These are phyloP conservation scores for Tethya wilhelma DNA, from an alignment of 37 sponge, comb jelly and placozoan species.

Conservation along the genomic window DNA sequence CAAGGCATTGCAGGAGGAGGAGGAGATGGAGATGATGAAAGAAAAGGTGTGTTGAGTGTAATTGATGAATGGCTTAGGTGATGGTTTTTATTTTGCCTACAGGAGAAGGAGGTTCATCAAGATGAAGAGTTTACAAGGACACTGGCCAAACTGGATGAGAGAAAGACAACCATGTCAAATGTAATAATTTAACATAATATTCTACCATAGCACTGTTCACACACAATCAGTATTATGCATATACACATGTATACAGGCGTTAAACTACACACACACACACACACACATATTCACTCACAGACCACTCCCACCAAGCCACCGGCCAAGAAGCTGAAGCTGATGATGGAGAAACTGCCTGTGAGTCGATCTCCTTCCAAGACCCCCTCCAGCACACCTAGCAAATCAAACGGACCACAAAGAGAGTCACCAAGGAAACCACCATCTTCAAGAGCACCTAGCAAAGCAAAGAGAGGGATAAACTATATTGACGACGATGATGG, in stretches of 20 bases:
- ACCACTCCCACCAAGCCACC: constrained; percentile 2
- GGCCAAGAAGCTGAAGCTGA: constrained; percentile 47
- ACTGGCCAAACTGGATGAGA: neutral
- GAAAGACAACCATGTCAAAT: neutral
- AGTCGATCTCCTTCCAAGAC: constrained; percentile 1
- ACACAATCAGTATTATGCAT: neutral
- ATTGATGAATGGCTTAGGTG: too few species aligned
- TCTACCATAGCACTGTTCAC: too few species aligned
- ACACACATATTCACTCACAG: neutral
- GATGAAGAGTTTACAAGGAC: constrained; percentile 23
- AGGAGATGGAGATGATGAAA: neutral
- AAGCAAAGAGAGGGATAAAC: constrained; percentile 2
- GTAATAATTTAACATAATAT: too few species aligned
- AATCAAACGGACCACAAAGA: neutral
- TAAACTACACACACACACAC: too few species aligned
- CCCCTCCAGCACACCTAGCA: constrained; percentile 8
- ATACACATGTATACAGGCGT: too few species aligned
- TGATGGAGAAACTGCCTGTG: constrained; percentile 20
- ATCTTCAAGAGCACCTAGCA: neutral
- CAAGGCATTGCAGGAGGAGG: constrained; percentile 12
- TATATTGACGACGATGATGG: constrained; percentile 25
- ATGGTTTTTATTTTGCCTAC: too few species aligned
- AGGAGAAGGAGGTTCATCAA: constrained; percentile 21
- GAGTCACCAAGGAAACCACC: constrained; percentile 2
- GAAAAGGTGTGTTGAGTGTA: constrained; percentile 2